Evolutionary conservation across 2,797 vertebrate species (phyloP).

Genomic region (Mastacembelus armatus): DNA sequence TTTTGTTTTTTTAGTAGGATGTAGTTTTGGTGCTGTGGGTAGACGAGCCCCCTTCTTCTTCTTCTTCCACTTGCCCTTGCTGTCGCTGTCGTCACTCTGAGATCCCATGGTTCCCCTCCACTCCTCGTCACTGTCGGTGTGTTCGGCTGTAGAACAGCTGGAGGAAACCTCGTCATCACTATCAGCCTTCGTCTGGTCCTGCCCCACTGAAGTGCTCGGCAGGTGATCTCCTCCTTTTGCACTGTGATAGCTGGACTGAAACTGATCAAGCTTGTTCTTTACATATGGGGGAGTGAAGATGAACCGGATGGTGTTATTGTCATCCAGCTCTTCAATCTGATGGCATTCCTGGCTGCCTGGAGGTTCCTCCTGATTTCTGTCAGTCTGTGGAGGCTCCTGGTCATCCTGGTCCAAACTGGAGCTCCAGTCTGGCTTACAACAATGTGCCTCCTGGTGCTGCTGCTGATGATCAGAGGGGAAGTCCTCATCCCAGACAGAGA

Average conservation of each 20-base stretch:
- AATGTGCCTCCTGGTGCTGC: slow-evolving; percentile 32
- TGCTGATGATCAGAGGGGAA: slow-evolving; percentile 37
- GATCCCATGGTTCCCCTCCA: slow-evolving; percentile 18
- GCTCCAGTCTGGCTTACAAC: slow-evolving; percentile 36
- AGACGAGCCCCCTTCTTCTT: slow-evolving; percentile 6
- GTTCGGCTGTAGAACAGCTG: neutral
- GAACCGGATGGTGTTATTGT: slow-evolving; percentile 36
- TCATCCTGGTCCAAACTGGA: slow-evolving; percentile 34
- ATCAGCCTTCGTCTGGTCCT: neutral
- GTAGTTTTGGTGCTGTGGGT: neutral
- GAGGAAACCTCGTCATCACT: neutral
- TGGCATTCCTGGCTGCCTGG: neutral
- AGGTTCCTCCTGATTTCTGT: neutral
- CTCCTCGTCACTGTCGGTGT: slow-evolving; percentile 42
- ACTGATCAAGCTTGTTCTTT: slow-evolving; percentile 16
- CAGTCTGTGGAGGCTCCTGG: slow-evolving; percentile 22
- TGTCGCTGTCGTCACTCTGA: slow-evolving; percentile 23
- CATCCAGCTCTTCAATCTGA: slow-evolving; percentile 12
- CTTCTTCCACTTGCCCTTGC: neutral
- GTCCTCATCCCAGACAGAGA: slow-evolving; percentile 60
- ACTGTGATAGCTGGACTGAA: neutral
- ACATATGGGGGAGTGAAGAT: slow-evolving; percentile 27
- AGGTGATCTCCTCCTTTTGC: neutral
- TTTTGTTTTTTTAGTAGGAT: slow-evolving; percentile 19
- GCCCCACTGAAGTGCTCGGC: slow-evolving; percentile 39